A percentile compares a stretch with the other conserved stretches of the same genome.
phyloP scores from a whole-genome alignment of 1,140 invertebrate species.

The Yoshiicerus persimilis region DNA sequence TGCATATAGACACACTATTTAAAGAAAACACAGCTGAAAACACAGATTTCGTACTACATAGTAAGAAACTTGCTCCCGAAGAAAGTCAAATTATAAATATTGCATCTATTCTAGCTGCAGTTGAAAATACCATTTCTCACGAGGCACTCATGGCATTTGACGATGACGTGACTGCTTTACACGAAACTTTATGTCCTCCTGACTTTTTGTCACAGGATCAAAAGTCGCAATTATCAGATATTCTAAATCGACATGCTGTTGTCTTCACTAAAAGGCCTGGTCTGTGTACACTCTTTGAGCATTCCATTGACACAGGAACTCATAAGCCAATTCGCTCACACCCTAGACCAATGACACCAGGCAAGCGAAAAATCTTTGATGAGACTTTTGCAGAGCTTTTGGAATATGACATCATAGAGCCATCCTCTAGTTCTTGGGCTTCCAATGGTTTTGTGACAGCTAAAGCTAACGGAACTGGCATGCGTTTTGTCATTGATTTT shows the following conservation, averaged over 20 bases:
- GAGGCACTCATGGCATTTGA: too few species aligned
- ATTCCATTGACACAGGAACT: slow-evolving; percentile 48
- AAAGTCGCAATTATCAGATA: too few species aligned
- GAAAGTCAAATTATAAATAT: too few species aligned
- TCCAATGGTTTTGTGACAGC: neutral
- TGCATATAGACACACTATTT: too few species aligned
- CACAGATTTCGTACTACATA: too few species aligned
- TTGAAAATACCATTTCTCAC: too few species aligned
- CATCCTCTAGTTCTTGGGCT: neutral
- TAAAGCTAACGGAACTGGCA: neutral
- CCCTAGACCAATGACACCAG: slow-evolving; percentile 47
- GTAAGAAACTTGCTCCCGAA: too few species aligned
- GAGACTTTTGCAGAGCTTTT: neutral
- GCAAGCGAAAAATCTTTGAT: slow-evolving; percentile 1
- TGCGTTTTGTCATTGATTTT: neutral
- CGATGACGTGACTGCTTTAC: too few species aligned
- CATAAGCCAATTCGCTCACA: slow-evolving; percentile 45
- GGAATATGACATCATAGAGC: neutral
- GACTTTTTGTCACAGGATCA: too few species aligned
- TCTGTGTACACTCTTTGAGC: slow-evolving; percentile 43
- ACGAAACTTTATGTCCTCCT: too few species aligned
- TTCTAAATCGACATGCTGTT: neutral
- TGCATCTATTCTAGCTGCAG: too few species aligned
- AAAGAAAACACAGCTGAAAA: too few species aligned
- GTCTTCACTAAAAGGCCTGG: slow-evolving; percentile 31